These are phyloP conservation scores for Zeus faber DNA, from an alignment of 2,113 vertebrate genomes.

Conservation along the genomic window DNA sequence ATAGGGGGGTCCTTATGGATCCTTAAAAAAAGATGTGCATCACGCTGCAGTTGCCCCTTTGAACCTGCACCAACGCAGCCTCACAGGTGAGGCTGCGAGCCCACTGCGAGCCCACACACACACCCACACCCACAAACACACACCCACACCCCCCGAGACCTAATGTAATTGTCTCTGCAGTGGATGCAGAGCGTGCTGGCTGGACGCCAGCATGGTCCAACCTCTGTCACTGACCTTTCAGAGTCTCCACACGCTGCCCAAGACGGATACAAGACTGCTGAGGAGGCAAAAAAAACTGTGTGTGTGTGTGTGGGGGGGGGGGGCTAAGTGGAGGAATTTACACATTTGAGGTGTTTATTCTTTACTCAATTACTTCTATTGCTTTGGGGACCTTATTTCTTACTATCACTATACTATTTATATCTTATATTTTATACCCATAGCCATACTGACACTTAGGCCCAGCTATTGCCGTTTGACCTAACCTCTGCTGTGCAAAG, in stretches of 20 bases:
- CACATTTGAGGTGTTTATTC: too few relatives aligned
- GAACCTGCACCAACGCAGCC: background rate
- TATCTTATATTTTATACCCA: too few relatives aligned
- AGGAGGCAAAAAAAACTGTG: background rate
- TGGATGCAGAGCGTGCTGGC: slow-evolving; percentile 12
- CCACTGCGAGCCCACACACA: background rate
- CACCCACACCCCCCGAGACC: background rate
- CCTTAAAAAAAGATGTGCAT: too few relatives aligned
- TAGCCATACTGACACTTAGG: too few relatives aligned
- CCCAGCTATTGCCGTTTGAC: too few relatives aligned
- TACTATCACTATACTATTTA: too few relatives aligned
- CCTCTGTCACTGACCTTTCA: slow-evolving; percentile 9
- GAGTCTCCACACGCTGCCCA: background rate
- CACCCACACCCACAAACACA: background rate
- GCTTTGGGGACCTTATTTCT: too few relatives aligned
- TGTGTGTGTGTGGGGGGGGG: too few relatives aligned
- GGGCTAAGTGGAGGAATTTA: too few relatives aligned
- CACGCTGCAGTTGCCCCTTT: background rate
- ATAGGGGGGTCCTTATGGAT: too few relatives aligned
- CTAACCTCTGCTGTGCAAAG: too few relatives aligned
- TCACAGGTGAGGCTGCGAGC: background rate
- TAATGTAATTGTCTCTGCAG: slow-evolving; percentile 11
- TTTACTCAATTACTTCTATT: too few relatives aligned
- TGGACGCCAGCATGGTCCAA: background rate
- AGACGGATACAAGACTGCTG: slow-evolving; percentile 6